Base-by-base conservation (phyloP, 2,113 vertebrate species). In the Egretta garzetta region DNA sequence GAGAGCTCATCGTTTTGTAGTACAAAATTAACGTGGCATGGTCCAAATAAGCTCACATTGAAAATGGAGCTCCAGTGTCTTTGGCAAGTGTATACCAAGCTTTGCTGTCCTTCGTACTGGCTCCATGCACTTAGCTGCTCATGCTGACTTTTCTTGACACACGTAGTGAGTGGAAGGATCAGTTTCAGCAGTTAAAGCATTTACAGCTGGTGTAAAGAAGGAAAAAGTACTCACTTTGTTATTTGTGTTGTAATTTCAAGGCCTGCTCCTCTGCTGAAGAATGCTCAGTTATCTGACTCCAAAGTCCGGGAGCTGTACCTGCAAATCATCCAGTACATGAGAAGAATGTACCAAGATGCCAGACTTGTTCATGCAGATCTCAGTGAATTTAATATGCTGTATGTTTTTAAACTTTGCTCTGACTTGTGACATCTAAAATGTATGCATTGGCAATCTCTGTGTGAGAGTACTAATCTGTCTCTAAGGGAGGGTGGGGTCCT, bases 301-400 rank as follows among this genome's bases (percentile, higher is more conserved):
- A 99, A 99, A 97, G 99, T 99, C 3, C 98, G 99, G 32, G 98
- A 99, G 71, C 97, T 99, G 6, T 99, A 99, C 93, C 97, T 99
- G 35, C 99, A 99, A 91, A 97, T 99, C 80, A 98, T 99, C 15
- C 98, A 99, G 80, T 98, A 99, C 97, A 99, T 99, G 99, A 98
- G 99, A 88, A 98, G 96, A 86, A 99, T 99, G 99, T 99, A 99
- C 81, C 99, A 99, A 94, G 98, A 99, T 3, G 99, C 99, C 32
- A 98, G 98, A 19, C 98, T 99, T 11, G 99, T 99, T 86, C 99
- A 99, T 0, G 99, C 99, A 0, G 99, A 99, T 98, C 99, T 99
- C 96, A 99, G 99, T 96, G 99, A 99, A 98, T 99, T 99, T 98
- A 99, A 99, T 93, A 99, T 99, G 97, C 97, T 99, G 99, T 99